Base-by-base conservation (phyloP, 2,113 vertebrate species). In the Erythrocercus mccallii region DNA sequence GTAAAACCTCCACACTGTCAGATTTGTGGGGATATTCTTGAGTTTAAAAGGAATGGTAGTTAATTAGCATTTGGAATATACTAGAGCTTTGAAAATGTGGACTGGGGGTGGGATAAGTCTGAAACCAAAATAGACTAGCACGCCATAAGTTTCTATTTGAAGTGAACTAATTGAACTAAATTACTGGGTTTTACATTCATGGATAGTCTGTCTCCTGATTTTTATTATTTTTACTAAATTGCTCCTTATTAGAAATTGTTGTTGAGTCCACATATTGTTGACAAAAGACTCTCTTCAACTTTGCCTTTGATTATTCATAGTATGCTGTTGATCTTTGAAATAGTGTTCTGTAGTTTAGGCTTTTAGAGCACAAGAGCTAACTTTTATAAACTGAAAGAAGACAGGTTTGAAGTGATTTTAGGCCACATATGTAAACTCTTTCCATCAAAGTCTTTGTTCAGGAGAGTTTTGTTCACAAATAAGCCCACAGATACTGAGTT, bases 161-260 rank as follows among this genome's bases (percentile, higher is more conserved):
- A 88, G 82, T 93, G 76, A 95, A 88, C 91, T 96, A 94, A 94
- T 92, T 92, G 91, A 94, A 90, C 92, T 90, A 92, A 95, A 95
- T 94, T 94, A 81, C 77, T 79, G 69, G 61, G 82, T 94, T 92
- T 89, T 81, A 35, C 70, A 68, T 93, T 93, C 61, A 54, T 37
- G 53, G 71, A 12, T 92, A 83, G 71, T 92, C 82, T 93, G 76
- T 84, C 76, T 96, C n/a, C 72, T 71, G 80, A 71, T 88, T 88
- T 92, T 93, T 95, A 92, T 83, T 93, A 71, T 93, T 95, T 96
- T 86, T 94, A 68, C 69, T 90, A 69, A 97, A 86, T 84, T 88
- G 53, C 23, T 79, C n/a, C 45, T 50, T 91, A 84, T 93, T 95
- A 81, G 60, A 93, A 92, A 88, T 78, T 95, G 44, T 70, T 92